phyloP scores from a whole-genome alignment of 2,113 vertebrate species.

The Gymnocephalus cernua region DNA sequence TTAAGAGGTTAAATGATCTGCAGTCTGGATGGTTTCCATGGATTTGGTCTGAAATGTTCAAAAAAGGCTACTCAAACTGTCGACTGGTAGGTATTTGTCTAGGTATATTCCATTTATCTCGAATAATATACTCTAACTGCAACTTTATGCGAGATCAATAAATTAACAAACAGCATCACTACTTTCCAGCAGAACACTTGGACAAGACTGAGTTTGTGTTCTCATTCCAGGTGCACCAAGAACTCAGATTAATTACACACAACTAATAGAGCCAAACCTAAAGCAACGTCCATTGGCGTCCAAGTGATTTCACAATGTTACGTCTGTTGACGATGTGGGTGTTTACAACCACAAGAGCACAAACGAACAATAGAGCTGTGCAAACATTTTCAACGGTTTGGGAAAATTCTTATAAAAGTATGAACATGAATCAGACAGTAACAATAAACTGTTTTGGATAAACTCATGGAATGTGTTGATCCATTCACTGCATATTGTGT shows the following conservation, averaged over 20 bases:
- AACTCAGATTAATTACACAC: conserved; percentile 12
- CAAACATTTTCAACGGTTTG: conserved; percentile 1
- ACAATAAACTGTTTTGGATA: background rate
- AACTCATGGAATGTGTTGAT: background rate
- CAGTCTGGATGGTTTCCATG: background rate
- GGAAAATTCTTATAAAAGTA: background rate
- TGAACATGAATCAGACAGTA: no score
- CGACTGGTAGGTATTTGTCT: background rate
- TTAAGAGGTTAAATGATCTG: background rate
- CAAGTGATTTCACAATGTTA: background rate
- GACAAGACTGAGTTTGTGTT: background rate
- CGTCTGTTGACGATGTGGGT: background rate
- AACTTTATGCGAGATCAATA: background rate
- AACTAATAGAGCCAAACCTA: conserved; percentile 27
- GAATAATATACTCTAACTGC: background rate
- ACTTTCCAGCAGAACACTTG: background rate
- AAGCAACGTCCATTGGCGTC: conserved; percentile 13
- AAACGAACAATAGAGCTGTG: background rate
- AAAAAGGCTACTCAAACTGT: background rate
- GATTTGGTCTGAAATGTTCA: conserved; percentile 2
- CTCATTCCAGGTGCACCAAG: background rate
- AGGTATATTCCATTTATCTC: background rate
- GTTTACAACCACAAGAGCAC: conserved; percentile 2
- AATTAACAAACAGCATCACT: background rate
- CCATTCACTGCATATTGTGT: no score